Percentiles rank a stretch among this genome's conserved stretches.
These are phyloP conservation scores for Orbicella faveolata DNA, from an alignment of 64 coral and sea anemone genomes.

Conservation along the genomic window DNA sequence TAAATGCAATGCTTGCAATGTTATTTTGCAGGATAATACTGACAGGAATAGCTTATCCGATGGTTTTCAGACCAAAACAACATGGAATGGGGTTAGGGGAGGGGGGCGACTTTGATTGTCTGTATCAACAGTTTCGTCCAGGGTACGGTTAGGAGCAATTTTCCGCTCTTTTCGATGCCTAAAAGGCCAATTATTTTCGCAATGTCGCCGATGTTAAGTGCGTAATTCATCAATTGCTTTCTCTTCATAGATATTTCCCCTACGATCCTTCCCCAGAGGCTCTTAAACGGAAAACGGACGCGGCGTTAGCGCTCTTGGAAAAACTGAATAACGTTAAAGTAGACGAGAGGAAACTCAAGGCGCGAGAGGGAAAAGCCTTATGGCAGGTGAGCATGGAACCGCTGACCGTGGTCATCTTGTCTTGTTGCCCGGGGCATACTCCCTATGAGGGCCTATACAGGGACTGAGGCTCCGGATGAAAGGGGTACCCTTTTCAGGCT, in stretches of 20 bases:
- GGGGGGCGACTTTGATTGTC: too few relatives aligned
- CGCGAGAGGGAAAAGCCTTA: conserved; percentile 47
- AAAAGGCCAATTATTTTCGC: neutral
- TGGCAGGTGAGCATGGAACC: conserved; percentile 27
- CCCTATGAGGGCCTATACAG: neutral
- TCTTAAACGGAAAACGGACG: conserved; percentile 47
- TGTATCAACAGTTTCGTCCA: too few relatives aligned
- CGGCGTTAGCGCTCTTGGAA: conserved; percentile 12
- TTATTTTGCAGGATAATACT: too few relatives aligned
- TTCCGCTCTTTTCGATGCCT: too few relatives aligned
- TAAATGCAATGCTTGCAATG: too few relatives aligned
- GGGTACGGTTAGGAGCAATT: too few relatives aligned
- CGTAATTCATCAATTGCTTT: neutral
- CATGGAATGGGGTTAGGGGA: too few relatives aligned
- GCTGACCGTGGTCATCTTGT: neutral
- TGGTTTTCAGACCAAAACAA: too few relatives aligned
- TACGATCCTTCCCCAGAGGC: conserved; percentile 40
- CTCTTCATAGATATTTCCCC: conserved; percentile 24
- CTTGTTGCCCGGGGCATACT: neutral
- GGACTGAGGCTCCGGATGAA: too few relatives aligned
- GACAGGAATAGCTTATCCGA: too few relatives aligned
- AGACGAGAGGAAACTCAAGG: conserved; percentile 20
- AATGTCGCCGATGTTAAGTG: neutral
- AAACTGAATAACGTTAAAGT: conserved; percentile 22
- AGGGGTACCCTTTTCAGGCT: neutral